phyloP scores from a whole-genome alignment of 2,113 vertebrate genomes.

The Capra hircus region DNA sequence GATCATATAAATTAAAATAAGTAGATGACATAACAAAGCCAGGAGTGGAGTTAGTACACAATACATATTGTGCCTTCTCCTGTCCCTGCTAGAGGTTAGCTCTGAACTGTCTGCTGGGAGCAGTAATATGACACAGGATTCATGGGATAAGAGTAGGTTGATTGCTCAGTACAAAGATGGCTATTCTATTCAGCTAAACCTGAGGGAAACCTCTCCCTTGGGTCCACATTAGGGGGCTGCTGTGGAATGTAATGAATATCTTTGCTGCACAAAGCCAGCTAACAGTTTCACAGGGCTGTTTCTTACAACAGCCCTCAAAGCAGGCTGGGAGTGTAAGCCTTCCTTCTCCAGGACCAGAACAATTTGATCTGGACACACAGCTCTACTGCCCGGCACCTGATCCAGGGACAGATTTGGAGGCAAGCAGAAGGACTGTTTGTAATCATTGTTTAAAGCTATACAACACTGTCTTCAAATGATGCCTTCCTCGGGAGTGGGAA shows the following conservation, averaged over 20 bases:
- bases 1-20: neutral
- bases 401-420: neutral
- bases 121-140: neutral
- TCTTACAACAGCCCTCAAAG: neutral
- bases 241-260: neutral
- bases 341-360: neutral
- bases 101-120: neutral
- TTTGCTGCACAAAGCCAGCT: neutral
- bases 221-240: neutral
- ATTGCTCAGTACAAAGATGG: neutral
- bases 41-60: too few species aligned
- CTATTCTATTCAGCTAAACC: neutral
- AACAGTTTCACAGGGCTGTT: neutral
- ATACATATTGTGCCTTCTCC: neutral
- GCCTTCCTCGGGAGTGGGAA: neutral
- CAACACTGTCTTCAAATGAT: neutral
- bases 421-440: neutral
- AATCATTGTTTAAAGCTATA: neutral
- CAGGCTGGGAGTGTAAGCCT: neutral
- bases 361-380: neutral
- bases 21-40: neutral
- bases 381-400: neutral
- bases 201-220: neutral
- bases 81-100: neutral
- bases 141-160: neutral